Evolutionary conservation across 2,113 vertebrate genomes (phyloP).

Genomic region (Semicossyphus pulcher): DNA sequence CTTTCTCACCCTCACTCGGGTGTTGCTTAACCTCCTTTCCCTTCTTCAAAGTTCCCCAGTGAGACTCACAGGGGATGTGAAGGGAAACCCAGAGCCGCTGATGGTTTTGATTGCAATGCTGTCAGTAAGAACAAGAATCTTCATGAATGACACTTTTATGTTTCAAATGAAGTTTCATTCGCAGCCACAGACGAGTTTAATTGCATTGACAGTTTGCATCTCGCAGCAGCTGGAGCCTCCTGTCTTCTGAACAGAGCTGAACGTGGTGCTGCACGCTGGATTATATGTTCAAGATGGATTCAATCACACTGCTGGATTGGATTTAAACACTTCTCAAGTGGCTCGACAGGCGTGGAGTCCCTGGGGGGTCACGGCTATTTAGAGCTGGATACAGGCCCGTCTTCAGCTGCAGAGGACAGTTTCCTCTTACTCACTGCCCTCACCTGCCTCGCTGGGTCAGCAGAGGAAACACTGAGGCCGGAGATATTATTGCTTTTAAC

Average conservation of each 20-base stretch:
- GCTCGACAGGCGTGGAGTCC: background rate
- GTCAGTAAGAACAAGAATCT: too few species aligned
- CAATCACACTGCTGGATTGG: background rate
- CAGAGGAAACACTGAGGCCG: too few species aligned
- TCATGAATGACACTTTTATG: too few species aligned
- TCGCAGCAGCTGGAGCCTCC: background rate
- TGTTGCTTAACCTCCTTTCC: background rate
- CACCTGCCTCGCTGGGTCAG: too few species aligned
- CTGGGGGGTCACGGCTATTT: background rate
- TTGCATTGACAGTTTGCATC: background rate
- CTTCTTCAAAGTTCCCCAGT: background rate
- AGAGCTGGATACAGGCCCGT: background rate
- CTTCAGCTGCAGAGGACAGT: background rate
- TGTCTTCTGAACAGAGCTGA: background rate
- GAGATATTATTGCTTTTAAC: too few species aligned
- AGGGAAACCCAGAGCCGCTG: background rate
- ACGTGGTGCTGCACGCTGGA: background rate
- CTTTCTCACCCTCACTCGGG: background rate
- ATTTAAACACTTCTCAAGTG: background rate
- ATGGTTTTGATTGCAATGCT: too few species aligned
- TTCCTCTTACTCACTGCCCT: too few species aligned
- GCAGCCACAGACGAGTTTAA: background rate
- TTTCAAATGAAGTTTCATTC: too few species aligned
- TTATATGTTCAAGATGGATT: background rate
- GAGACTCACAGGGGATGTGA: too few species aligned